Evolutionary conservation across 2,113 vertebrate genomes (phyloP), one percentile per base, ranked within the genome.

Genomic region (Microtus oregoni): DNA sequence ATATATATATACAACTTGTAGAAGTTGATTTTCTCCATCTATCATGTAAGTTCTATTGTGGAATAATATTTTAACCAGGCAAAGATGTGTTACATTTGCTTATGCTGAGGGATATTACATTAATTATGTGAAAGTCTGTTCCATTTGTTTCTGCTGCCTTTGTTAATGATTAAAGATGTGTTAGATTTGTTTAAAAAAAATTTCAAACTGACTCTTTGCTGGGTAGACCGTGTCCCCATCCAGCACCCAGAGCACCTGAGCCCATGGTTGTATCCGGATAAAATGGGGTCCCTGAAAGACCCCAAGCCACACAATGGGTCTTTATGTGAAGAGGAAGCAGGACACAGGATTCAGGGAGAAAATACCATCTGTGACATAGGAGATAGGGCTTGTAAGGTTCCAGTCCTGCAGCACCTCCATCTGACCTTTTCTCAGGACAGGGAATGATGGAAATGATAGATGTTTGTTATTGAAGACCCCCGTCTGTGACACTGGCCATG

Each of bases 331-430:
- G 22, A 61, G 55, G 55, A n/a, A 17, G 38, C n/a, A 83, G 81
- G 55, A 61, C 22, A 58, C 52, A 58, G 24, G n/a, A 38, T 26
- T 61, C 55, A 41, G 24, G 12, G 24, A 83, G 81, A 14, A 26
- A 63, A 41, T 1, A 28, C 38, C n/a, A 41, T 41, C 24, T 63
- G 14, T 28, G 81, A 61, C 35, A 58, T 35, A 38, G 52, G 35
- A 61, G 35, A 38, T 20, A 38, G 12, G 35, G 35, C 35, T 82
- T 58, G 19, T 82, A 55, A 61, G 20, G 58, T 26, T 13, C 24
- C 24, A 0, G 9, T 32, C 24, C 35, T 0, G 7, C 0, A 5
- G 50, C 55, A 13, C 82, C 41, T 30, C 68, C 0, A 17, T 50
- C 44, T n/a, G 44, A 32, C 61, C 20, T 15, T 30, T 44, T 24